These are phyloP conservation scores for Himalopsyche kuldschensis DNA, from an alignment of 2,888 invertebrate genomes.

Conservation along the genomic window DNA sequence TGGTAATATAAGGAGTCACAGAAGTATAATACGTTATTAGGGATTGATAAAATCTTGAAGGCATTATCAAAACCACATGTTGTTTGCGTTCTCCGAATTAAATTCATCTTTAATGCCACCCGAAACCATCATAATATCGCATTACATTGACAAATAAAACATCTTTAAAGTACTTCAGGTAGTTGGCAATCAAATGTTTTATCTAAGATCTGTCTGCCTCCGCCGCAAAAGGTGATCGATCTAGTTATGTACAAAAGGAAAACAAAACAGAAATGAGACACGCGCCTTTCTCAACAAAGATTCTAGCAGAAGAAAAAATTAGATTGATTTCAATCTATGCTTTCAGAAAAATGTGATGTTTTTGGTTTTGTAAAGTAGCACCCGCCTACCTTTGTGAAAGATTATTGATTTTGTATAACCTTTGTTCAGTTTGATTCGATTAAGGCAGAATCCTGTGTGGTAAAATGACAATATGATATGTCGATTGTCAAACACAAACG, in stretches of 20 bases:
- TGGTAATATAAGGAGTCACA: too few species aligned
- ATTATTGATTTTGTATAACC: neutral
- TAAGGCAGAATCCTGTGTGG: neutral
- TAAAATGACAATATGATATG: neutral
- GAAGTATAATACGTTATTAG: neutral
- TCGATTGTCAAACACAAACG: neutral
- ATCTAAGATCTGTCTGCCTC: conserved; percentile 9
- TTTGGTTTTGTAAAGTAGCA: neutral
- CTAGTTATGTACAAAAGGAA: conserved; percentile 1
- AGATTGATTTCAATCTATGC: neutral
- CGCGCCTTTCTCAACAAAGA: conserved; percentile 23
- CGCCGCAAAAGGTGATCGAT: conserved; percentile 32
- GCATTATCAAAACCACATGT: conserved; percentile 20
- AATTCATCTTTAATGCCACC: conserved; percentile 26
- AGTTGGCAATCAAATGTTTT: conserved; percentile 6
- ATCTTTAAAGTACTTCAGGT: conserved; percentile 10
- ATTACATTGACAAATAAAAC: conserved; percentile 32
- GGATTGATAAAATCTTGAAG: neutral
- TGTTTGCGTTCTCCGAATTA: conserved; percentile 26
- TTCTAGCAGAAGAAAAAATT: neutral
- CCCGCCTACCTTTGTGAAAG: neutral
- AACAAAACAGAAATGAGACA: conserved; percentile 19
- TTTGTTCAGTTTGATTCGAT: neutral
- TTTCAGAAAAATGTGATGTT: neutral
- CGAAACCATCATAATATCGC: conserved; percentile 26